Conservation (phyloP, 1,140 invertebrate species). For the Anoplolepis gracilipes region DNA sequence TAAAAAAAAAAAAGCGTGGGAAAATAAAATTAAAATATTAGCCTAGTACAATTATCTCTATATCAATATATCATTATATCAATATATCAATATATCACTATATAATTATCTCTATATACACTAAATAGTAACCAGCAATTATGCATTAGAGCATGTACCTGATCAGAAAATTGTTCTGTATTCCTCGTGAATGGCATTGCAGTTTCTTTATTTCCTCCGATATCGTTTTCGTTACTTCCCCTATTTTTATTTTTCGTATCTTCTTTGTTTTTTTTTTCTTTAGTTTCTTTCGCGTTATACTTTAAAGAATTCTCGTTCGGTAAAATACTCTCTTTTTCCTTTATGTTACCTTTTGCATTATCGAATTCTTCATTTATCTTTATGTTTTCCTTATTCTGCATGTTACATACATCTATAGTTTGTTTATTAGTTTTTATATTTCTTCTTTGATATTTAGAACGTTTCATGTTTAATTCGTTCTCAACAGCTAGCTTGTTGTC, state of each 20-base stretch:
- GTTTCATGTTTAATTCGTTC: constrained; percentile 53
- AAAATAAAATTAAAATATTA: constrained; percentile 54
- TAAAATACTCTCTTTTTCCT: constrained; percentile 47
- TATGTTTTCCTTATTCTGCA: constrained; percentile 56
- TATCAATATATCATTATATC: too few species aligned
- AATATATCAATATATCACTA: too few species aligned
- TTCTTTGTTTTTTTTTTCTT: constrained; percentile 83
- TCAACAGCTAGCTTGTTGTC: constrained; percentile 63
- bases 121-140: constrained; percentile 54
- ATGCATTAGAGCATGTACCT: constrained; percentile 71
- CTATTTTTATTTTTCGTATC: constrained; percentile 79
- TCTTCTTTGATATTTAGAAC: constrained; percentile 64
- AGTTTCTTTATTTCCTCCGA: constrained; percentile 71
- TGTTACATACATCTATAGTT: constrained; percentile 36
- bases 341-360: constrained; percentile 25
- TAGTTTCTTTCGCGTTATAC: constrained; percentile 76
- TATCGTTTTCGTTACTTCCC: constrained; percentile 69
- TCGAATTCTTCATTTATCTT: constrained; percentile 53
- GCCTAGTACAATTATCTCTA: not conserved
- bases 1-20: not conserved
- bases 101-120: constrained; percentile 39
- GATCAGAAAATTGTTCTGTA: constrained; percentile 68
- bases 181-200: constrained; percentile 45
- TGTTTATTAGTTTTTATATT: constrained; percentile 52
- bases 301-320: constrained; percentile 64